Evolutionary conservation across 2,888 invertebrate species (phyloP), one percentile per base, ranked within the genome.

Genomic region (Drosophila nr. fundita): DNA sequence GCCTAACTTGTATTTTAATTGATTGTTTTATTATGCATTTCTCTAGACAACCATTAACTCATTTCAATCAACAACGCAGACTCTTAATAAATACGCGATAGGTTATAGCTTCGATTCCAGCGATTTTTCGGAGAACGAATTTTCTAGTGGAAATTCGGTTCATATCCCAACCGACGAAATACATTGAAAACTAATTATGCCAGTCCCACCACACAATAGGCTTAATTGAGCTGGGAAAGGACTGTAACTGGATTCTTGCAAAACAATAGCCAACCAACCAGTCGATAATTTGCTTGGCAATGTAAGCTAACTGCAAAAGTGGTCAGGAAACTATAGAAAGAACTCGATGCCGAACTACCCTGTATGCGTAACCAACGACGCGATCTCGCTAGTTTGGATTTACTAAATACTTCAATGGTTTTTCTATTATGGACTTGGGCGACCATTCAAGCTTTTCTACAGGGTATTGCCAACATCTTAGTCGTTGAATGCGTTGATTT

Each of bases 261-360:
- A 60, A 78, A 82, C 70, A 76, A 49, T 70, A 54, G 76, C 62
- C 57, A 59, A 69, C 68, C 53, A 68, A 84, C 79, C 74, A 85
- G 48, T 85, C 84, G 87, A 87, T 82, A 82, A 85, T 87, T 89
- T 84, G 59, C 13, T 40, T 42, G 53, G n/a, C 42, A 86, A 87
- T 73, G 76, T 71, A 76, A 73, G 71, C 40, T 68, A 55, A 69
- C 65, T 81, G 67, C 70, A 72, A 61, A 60, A 69, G 55, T 42
- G 38, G 49, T 27, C 7, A 2, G 15, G 45, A 13, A 60, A 13
- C 27, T 15, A 10, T 11, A 4, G 11, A 1, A 30, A 45, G 27
- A 36, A 34, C n/a, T 11, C 30, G 59, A 21, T 7, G 24, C 1
- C 3, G 8, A 40, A 36, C 21, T 62, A 21, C 50, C 40, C 50